A percentile compares a stretch with the other conserved stretches of the same genome.
These are phyloP conservation scores for Solenopsis invicta DNA, from an alignment of 1,140 invertebrate genomes.

Conservation along the genomic window DNA sequence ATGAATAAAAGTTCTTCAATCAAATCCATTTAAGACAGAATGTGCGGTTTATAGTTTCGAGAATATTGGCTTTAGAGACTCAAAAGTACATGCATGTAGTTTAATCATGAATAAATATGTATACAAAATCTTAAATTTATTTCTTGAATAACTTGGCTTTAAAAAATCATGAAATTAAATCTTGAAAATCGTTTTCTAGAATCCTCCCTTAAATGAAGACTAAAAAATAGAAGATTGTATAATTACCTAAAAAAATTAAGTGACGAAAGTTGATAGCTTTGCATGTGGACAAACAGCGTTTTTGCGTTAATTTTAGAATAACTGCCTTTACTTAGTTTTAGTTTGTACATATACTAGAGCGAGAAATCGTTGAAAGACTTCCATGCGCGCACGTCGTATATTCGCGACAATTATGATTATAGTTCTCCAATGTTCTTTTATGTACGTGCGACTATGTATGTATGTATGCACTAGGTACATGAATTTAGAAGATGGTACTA, in stretches of 20 bases:
- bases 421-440: slow-evolving; percentile 11
- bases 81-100: too few species aligned
- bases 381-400: neutral
- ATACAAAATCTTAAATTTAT: too few species aligned
- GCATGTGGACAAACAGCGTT: neutral
- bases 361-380: neutral
- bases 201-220: neutral
- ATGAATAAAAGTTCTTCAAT: too few species aligned
- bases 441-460: neutral
- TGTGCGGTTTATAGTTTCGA: too few species aligned
- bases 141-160: too few species aligned
- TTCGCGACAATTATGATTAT: neutral
- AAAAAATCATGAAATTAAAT: too few species aligned
- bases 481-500: slow-evolving; percentile 51
- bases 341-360: slow-evolving; percentile 20
- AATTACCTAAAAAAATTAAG: neutral
- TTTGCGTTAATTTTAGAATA: slow-evolving; percentile 28
- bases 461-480: slow-evolving; percentile 36
- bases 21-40: too few species aligned
- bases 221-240: neutral
- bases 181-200: too few species aligned
- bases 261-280: neutral
- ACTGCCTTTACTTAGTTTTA: neutral
- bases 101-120: too few species aligned
- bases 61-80: too few species aligned